These are phyloP conservation scores for Oxyscelio sp. DNA, from an alignment of 2,888 invertebrate genomes.

Conservation along the genomic window DNA sequence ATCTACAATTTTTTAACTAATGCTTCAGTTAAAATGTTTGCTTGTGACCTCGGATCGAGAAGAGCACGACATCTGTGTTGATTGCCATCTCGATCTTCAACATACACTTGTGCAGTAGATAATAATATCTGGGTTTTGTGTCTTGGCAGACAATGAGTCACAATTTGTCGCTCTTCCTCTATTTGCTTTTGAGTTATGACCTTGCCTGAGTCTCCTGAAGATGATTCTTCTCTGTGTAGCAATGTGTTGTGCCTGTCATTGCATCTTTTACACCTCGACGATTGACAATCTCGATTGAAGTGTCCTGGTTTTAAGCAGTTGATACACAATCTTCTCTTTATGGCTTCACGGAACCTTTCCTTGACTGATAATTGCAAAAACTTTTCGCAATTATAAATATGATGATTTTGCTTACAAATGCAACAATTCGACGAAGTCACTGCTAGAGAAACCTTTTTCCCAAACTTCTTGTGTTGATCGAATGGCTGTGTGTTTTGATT, in stretches of 20 bases:
- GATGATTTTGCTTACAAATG: neutral
- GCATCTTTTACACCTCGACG: constrained; percentile 31
- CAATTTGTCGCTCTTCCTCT: no score
- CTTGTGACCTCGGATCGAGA: no score
- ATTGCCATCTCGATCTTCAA: no score
- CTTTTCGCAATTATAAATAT: neutral
- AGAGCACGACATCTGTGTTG: no score
- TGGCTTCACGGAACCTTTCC: neutral
- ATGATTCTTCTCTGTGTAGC: no score
- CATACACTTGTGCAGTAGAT: no score
- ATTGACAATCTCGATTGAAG: neutral
- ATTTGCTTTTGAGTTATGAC: no score
- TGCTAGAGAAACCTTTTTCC: neutral
- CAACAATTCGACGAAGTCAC: neutral
- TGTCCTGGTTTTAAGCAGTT: constrained; percentile 13
- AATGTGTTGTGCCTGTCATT: constrained; percentile 16
- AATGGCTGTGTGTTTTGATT: neutral
- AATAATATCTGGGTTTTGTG: no score
- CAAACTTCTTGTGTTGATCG: neutral
- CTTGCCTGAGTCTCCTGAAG: no score
- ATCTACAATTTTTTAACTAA: no score
- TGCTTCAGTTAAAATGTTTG: no score
- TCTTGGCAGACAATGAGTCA: no score
- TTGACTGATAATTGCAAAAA: neutral
- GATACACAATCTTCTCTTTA: neutral